phyloP scores from a whole-genome alignment of 1,140 invertebrate genomes.

The Bombus ignitus region DNA sequence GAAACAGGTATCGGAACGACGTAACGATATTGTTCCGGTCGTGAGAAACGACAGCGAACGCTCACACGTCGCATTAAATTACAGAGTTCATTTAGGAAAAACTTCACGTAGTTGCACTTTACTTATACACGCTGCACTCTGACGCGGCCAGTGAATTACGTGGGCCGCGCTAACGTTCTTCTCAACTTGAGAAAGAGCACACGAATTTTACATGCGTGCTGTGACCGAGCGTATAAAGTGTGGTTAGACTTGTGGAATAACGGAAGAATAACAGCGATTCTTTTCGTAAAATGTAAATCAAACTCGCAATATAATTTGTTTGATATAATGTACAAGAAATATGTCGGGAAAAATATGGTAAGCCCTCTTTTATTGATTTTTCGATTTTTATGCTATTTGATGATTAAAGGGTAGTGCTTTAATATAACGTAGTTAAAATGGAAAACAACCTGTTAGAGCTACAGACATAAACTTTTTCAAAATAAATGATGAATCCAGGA shows the following conservation, averaged over 20 bases:
- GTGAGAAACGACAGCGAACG: conserved; percentile 47
- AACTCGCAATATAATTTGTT: too few species aligned
- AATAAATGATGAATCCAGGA: too few species aligned
- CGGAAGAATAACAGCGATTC: background rate
- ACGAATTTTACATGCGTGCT: background rate
- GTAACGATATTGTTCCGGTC: conserved; percentile 40
- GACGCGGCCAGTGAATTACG: conserved; percentile 30
- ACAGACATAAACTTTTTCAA: too few species aligned
- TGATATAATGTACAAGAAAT: too few species aligned
- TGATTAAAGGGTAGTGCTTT: too few species aligned
- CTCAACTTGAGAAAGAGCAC: background rate
- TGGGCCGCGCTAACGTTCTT: conserved; percentile 19
- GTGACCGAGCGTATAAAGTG: too few species aligned
- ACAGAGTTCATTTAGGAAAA: conserved; percentile 41
- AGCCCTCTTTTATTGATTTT: too few species aligned
- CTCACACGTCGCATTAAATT: conserved; percentile 51
- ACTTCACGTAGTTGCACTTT: conserved; percentile 45
- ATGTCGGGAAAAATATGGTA: too few species aligned
- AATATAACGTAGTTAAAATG: too few species aligned
- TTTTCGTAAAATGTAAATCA: background rate
- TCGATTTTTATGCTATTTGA: background rate
- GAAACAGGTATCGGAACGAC: background rate
- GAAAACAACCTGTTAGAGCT: too few species aligned
- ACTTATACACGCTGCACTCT: conserved; percentile 28
- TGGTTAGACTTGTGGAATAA: background rate